Evolutionary conservation across 2,888 invertebrate genomes (phyloP).

Genomic region (Piscicola geometra): DNA sequence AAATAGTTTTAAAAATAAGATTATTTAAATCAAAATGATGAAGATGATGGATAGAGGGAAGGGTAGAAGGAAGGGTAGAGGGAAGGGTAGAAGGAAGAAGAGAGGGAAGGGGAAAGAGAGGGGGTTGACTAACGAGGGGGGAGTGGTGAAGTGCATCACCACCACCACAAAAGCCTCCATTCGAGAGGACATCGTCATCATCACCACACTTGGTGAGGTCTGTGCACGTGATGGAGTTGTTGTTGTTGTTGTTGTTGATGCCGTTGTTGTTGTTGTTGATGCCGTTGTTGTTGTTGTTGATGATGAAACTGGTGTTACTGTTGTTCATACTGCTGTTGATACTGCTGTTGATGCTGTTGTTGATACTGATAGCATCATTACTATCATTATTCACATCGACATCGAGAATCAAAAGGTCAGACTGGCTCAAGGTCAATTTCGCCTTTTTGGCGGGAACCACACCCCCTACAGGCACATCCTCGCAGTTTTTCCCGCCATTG

Average conservation of each 20-base stretch:
- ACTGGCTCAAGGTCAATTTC: not conserved
- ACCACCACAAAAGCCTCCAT: slow-evolving; percentile 1
- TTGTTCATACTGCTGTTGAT: too few relatives aligned
- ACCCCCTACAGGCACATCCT: not conserved
- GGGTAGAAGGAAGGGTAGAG: too few relatives aligned
- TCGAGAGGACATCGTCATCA: not conserved
- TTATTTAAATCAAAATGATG: too few relatives aligned
- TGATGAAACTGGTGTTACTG: too few relatives aligned
- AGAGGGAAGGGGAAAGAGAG: too few relatives aligned
- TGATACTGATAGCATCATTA: slow-evolving; percentile 1
- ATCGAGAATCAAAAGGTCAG: not conserved
- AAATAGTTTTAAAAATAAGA: too few relatives aligned
- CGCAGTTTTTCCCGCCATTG: not conserved
- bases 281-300: too few relatives aligned
- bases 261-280: too few relatives aligned
- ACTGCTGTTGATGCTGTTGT: not conserved
- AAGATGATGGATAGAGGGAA: too few relatives aligned
- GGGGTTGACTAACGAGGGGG: not conserved
- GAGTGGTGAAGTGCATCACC: not conserved
- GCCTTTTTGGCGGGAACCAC: not conserved
- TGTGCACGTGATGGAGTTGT: not conserved
- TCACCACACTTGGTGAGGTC: not conserved
- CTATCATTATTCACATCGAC: not conserved
- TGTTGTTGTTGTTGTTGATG: too few relatives aligned
- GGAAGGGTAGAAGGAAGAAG: too few relatives aligned